phyloP scores from a whole-genome alignment of 2,797 vertebrate genomes.

The Sciaenops ocellatus region DNA sequence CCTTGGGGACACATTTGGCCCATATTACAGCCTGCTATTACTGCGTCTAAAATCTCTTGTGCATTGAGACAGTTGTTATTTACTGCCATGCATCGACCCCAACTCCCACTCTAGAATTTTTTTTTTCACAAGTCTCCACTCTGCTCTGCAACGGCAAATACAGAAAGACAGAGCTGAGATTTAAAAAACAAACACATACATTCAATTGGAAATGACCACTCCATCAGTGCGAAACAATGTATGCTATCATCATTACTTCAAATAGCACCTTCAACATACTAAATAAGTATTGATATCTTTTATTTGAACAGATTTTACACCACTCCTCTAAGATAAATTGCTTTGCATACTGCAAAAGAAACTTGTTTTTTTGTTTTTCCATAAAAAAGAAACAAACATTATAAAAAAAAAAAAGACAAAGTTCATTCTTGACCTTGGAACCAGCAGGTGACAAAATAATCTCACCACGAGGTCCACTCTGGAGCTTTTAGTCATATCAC shows the following conservation, averaged over 20 bases:
- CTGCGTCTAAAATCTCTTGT: slow-evolving; percentile 68
- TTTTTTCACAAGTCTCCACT: slow-evolving; percentile 32
- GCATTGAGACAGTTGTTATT: slow-evolving; percentile 77
- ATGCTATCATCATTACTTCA: slow-evolving; percentile 7
- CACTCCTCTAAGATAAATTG: neutral
- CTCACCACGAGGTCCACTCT: neutral
- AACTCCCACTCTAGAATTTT: slow-evolving; percentile 44
- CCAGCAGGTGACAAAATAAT: neutral
- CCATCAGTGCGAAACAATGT: neutral
- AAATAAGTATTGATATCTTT: neutral
- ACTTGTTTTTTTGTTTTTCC: neutral
- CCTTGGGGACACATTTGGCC: slow-evolving; percentile 79
- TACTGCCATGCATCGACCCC: slow-evolving; percentile 57
- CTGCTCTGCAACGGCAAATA: slow-evolving; percentile 44
- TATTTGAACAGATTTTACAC: neutral
- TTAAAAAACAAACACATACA: neutral
- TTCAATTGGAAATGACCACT: slow-evolving; percentile 8
- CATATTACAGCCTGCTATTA: slow-evolving; percentile 75
- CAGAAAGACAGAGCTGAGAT: slow-evolving; percentile 18
- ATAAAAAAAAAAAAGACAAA: neutral
- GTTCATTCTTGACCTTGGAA: neutral
- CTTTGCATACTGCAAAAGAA: neutral
- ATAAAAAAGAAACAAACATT: neutral
- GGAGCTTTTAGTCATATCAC: neutral
- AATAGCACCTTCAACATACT: neutral